phyloP scores from a whole-genome alignment of 2,113 vertebrate species.

The Globicephala melas region DNA sequence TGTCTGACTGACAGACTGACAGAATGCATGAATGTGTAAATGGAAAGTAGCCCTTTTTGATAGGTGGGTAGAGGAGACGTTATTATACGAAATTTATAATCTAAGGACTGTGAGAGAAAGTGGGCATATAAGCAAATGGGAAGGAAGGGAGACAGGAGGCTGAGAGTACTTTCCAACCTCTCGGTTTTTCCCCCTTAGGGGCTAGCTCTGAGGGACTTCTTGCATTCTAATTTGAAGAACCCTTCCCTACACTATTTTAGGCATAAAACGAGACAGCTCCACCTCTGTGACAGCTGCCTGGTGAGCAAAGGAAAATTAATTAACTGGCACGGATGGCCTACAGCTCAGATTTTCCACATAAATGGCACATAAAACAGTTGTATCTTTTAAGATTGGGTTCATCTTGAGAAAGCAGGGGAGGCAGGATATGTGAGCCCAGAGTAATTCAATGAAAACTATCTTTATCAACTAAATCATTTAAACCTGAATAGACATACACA shows the following conservation, averaged over 20 bases:
- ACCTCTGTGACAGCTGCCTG: constrained; percentile 62
- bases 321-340: constrained; percentile 69
- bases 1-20: background rate
- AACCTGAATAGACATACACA: background rate
- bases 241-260: constrained; percentile 34
- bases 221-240: constrained; percentile 51
- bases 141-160: background rate
- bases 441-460: constrained; percentile 34
- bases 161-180: constrained; percentile 17
- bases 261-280: constrained; percentile 57
- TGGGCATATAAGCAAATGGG: background rate
- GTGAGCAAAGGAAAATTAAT: constrained; percentile 68
- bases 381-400: constrained; percentile 66
- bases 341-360: constrained; percentile 74
- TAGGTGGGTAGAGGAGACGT: background rate
- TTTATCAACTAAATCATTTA: constrained; percentile 28
- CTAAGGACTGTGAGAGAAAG: background rate
- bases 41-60: background rate
- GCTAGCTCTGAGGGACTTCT: constrained; percentile 30
- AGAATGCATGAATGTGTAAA: background rate
- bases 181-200: background rate
- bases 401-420: constrained; percentile 49
- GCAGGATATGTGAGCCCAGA: background rate
- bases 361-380: constrained; percentile 61
- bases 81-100: background rate